A percentile compares a stretch with the other conserved stretches of the same genome.
Evolutionary conservation across 2,113 vertebrate genomes (phyloP).

Genomic region (Dasypus novemcinctus): DNA sequence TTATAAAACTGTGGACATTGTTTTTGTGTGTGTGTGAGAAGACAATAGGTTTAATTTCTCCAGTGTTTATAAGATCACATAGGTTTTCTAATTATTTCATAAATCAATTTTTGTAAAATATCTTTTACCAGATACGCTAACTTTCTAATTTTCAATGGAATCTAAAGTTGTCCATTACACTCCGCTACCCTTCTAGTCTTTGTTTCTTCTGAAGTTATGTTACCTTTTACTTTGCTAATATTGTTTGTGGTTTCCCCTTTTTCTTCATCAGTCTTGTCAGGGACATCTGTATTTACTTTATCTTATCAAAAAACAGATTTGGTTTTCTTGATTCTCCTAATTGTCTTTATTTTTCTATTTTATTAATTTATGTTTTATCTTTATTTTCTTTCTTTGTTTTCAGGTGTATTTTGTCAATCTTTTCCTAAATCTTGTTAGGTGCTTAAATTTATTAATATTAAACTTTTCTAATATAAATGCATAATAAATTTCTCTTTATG

Average conservation of each 20-base stretch:
- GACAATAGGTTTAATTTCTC: not conserved
- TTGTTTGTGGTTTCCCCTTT: not conserved
- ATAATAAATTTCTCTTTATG: not conserved
- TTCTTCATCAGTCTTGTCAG: not conserved
- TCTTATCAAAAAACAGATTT: not conserved
- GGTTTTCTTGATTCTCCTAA: not conserved
- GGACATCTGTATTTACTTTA: not conserved
- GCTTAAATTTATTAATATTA: not conserved
- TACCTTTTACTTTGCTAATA: not conserved
- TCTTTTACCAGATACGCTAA: not conserved
- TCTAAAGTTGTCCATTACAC: not conserved
- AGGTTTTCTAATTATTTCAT: not conserved
- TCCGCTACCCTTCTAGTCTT: not conserved
- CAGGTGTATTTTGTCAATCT: not conserved
- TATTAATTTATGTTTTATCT: not conserved
- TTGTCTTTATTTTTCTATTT: not conserved
- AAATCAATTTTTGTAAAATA: not conserved
- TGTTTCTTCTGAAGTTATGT: not conserved
- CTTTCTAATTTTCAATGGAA: not conserved
- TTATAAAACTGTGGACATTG: not conserved
- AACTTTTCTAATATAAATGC: not conserved
- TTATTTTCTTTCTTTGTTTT: not conserved
- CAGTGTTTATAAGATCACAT: not conserved
- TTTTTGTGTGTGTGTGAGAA: not conserved
- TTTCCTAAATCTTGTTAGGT: not conserved